phyloP scores from a whole-genome alignment of 1,140 invertebrate species.

The Drosophila bocki region DNA sequence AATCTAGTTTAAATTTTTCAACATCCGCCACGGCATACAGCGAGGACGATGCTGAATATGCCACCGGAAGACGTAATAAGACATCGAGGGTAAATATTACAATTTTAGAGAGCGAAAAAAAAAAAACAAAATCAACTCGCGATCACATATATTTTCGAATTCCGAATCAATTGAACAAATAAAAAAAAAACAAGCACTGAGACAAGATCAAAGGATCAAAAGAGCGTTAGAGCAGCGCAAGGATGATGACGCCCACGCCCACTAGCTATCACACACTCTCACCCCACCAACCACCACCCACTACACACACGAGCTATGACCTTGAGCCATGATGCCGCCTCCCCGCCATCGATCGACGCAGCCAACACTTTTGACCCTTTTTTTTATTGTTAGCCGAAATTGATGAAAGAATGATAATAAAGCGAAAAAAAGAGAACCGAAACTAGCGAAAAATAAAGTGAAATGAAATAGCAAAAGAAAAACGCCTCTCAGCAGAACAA shows the following conservation, averaged over 20 bases:
- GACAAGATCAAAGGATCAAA: conserved; percentile 80
- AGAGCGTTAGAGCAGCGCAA: conserved; percentile 62
- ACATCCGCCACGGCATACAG: conserved; percentile 86
- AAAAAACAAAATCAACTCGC: conserved; percentile 6
- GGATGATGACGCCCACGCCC: conserved; percentile 45
- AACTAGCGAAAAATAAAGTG: conserved; percentile 50
- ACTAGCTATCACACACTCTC: conserved; percentile 43
- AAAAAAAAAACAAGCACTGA: conserved; percentile 10
- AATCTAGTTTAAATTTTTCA: conserved; percentile 85
- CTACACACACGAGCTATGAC: conserved; percentile 43
- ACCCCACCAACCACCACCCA: conserved; percentile 40
- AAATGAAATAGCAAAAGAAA: conserved; percentile 43
- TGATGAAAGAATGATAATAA: conserved; percentile 26
- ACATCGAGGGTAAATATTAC: conserved; percentile 86
- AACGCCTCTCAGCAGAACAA: conserved; percentile 34
- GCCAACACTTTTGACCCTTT: conserved; percentile 74
- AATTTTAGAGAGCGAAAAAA: conserved; percentile 77
- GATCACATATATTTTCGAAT: conserved; percentile 44
- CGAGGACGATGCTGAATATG: conserved; percentile 86
- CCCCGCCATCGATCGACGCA: conserved; percentile 30
- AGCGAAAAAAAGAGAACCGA: conserved; percentile 29
- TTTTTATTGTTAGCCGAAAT: conserved; percentile 61
- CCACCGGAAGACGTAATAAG: conserved; percentile 86
- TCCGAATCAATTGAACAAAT: conserved; percentile 23
- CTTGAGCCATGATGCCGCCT: conserved; percentile 40